Percentiles rank a stretch among this genome's conserved stretches.
phyloP scores from a whole-genome alignment of 2,797 vertebrate species.

The Smutsia gigantea region DNA sequence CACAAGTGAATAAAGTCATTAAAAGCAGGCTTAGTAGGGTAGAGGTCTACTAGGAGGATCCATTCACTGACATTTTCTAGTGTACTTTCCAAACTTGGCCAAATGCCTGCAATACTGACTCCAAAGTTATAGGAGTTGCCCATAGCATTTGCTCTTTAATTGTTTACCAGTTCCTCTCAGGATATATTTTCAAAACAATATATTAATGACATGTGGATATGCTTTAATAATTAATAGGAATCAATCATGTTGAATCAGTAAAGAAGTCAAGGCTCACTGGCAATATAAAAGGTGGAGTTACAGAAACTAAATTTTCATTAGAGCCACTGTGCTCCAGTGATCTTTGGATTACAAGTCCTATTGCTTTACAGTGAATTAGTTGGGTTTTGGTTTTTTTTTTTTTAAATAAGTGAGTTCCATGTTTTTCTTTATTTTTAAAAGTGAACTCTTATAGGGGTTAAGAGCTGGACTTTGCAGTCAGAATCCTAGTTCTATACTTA shows the following conservation, averaged over 20 bases:
- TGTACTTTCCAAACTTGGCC: background rate
- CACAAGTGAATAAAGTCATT: background rate
- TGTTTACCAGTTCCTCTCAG: background rate
- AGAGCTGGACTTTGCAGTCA: background rate
- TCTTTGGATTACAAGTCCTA: background rate
- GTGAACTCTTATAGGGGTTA: background rate
- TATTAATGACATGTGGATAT: background rate
- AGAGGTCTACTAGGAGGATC: background rate
- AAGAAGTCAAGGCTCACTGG: background rate
- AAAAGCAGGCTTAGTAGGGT: background rate
- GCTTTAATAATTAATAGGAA: background rate
- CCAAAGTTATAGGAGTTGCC: background rate
- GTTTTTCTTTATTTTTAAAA: conserved; percentile 28
- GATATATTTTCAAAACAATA: background rate
- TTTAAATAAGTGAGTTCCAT: background rate
- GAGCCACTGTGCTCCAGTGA: background rate
- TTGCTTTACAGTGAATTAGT: background rate
- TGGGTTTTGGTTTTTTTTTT: background rate
- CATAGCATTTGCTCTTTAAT: background rate
- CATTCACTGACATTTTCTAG: background rate
- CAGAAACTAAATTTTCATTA: background rate
- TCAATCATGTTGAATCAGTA: background rate
- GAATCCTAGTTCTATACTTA: background rate
- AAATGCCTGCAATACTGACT: background rate
- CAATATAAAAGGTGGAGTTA: background rate